A percentile compares a stretch with the other conserved stretches of the same genome.
These are phyloP conservation scores for Aleadryas rufinucha DNA, from an alignment of 2,113 vertebrate genomes.

Conservation along the genomic window DNA sequence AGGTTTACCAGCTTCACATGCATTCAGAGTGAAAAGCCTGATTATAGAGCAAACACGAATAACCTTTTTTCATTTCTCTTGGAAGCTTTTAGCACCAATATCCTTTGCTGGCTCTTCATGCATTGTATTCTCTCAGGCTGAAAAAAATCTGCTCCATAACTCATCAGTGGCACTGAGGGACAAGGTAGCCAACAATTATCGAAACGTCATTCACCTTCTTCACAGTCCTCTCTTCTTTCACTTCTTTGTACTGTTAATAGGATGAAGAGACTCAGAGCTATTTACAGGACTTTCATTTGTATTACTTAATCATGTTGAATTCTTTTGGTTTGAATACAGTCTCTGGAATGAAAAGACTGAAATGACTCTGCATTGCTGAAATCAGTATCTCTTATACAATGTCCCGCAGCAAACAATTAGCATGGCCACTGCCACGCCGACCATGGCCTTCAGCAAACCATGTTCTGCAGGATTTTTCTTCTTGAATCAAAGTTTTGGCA, in stretches of 20 bases:
- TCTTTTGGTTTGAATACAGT: constrained; percentile 45
- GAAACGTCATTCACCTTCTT: background rate
- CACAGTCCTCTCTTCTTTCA: constrained; percentile 17
- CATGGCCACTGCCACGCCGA: background rate
- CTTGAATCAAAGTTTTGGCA: constrained; percentile 49
- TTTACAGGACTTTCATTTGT: constrained; percentile 55
- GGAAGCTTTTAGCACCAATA: constrained; percentile 57
- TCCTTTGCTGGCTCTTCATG: constrained; percentile 23
- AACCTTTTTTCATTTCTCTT: constrained; percentile 31
- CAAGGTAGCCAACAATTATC: background rate
- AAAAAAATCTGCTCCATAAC: constrained; percentile 22
- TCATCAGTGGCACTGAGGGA: background rate
- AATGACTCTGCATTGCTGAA: constrained; percentile 30
- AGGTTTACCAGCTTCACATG: constrained; percentile 51
- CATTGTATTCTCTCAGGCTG: background rate
- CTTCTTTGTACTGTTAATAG: constrained; percentile 24
- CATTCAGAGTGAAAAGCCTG: constrained; percentile 40
- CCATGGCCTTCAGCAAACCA: background rate
- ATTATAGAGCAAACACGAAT: background rate
- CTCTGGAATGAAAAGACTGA: constrained; percentile 43
- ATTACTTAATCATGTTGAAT: constrained; percentile 32
- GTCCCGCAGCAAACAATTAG: background rate
- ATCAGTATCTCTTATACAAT: background rate
- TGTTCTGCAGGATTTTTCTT: background rate
- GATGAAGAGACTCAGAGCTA: background rate